These are phyloP conservation scores for Urocolius indicus DNA, from an alignment of 2,113 vertebrate genomes.

Conservation along the genomic window DNA sequence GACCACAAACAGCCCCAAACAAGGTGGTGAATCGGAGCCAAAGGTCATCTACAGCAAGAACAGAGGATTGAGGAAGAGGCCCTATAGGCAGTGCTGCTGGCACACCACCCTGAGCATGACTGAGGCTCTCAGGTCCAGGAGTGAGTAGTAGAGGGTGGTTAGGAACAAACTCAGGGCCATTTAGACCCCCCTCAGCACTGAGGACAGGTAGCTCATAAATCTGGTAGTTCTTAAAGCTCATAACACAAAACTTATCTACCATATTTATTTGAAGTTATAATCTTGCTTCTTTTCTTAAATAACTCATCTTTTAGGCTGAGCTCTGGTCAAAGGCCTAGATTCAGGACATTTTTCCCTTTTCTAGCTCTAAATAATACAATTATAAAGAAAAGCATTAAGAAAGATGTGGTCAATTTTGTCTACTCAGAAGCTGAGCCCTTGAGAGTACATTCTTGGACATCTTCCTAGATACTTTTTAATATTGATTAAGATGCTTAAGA, in stretches of 20 bases:
- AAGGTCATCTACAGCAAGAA: fast-evolving
- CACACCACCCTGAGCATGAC: fast-evolving
- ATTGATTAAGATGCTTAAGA: too few relatives aligned
- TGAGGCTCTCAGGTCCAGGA: not conserved
- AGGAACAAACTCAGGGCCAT: not conserved
- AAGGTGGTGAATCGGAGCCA: fast-evolving
- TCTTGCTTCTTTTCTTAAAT: not conserved
- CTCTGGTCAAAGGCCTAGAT: not conserved
- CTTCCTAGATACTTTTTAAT: too few relatives aligned
- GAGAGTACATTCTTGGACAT: not conserved
- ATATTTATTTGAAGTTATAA: not conserved
- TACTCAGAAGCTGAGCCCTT: not conserved
- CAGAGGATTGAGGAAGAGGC: not conserved
- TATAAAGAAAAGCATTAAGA: not conserved
- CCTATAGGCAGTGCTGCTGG: fast-evolving
- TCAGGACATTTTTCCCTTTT: not conserved
- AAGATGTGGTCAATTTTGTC: not conserved
- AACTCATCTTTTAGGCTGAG: not conserved
- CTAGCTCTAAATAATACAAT: not conserved
- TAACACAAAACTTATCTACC: not conserved
- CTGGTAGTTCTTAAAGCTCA: not conserved
- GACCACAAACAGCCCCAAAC: fast-evolving
- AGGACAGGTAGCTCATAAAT: not conserved
- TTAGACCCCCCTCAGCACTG: not conserved
- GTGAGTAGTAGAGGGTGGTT: too few relatives aligned